Conservation (phyloP, 2,888 invertebrate genomes). For the Nineta flava region DNA sequence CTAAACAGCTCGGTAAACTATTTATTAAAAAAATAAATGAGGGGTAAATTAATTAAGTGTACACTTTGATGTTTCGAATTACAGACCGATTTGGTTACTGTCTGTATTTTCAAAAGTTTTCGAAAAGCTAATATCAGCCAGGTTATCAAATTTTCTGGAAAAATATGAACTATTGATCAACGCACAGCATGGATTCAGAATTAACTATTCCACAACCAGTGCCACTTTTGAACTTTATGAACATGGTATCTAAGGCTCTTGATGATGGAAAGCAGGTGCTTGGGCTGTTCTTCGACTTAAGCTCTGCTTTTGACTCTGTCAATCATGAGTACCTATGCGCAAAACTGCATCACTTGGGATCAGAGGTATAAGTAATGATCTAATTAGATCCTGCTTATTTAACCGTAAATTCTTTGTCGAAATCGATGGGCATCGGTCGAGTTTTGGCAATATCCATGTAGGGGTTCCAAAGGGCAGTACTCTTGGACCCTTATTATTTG, state of each 20-base stretch:
- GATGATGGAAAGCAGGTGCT: background rate
- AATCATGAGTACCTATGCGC: background rate
- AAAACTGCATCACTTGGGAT: background rate
- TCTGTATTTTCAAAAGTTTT: conserved; percentile 1
- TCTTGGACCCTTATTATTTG: background rate
- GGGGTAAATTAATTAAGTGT: too few species aligned
- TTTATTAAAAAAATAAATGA: too few species aligned
- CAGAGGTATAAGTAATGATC: background rate
- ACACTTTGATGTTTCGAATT: background rate
- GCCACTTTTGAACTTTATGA: background rate
- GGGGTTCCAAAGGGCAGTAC: conserved; percentile 1
- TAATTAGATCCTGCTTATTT: background rate
- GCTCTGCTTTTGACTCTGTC: background rate
- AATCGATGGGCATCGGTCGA: background rate
- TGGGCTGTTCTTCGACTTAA: conserved; percentile 1
- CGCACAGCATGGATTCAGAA: background rate
- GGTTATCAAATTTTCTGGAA: conserved; percentile 1
- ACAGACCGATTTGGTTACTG: background rate
- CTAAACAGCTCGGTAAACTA: too few species aligned
- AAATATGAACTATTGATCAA: background rate
- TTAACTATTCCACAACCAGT: background rate
- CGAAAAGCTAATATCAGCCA: background rate
- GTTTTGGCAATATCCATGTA: background rate
- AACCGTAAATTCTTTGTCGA: background rate
- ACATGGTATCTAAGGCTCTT: background rate